Evolutionary conservation across 2,113 vertebrate species (phyloP).

Genomic region (Callipepla californica): DNA sequence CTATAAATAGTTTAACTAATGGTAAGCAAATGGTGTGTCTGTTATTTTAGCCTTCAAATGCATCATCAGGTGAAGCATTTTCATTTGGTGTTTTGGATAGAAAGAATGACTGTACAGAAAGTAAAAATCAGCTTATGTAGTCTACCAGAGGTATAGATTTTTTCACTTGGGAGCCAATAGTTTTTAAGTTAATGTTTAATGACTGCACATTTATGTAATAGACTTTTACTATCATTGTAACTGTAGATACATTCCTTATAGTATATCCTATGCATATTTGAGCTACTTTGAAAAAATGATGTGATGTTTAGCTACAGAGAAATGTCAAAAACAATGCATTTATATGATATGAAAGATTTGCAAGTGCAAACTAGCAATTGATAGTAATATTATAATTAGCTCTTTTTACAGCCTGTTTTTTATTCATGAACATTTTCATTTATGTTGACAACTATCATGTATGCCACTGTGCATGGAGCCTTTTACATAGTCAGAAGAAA

Average conservation of each 20-base stretch:
- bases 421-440: slow-evolving; percentile 75
- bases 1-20: not conserved
- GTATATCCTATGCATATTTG: not conserved
- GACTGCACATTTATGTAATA: not conserved
- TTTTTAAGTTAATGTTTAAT: not conserved
- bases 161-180: not conserved
- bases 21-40: not conserved
- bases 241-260: not conserved
- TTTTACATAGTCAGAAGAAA: not conserved
- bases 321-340: slow-evolving; percentile 72
- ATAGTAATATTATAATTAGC: slow-evolving; percentile 76
- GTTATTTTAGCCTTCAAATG: not conserved
- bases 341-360: slow-evolving; percentile 63
- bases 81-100: not conserved
- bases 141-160: not conserved
- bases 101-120: not conserved
- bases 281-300: slow-evolving; percentile 47
- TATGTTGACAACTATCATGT: slow-evolving; percentile 73
- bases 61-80: not conserved
- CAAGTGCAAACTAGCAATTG: slow-evolving; percentile 60
- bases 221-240: not conserved
- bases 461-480: slow-evolving; percentile 27
- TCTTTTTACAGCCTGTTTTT: slow-evolving; percentile 66
- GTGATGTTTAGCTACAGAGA: slow-evolving; percentile 68
- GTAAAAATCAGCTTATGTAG: not conserved